Base-by-base conservation (phyloP, 2,888 invertebrate species). In the Busseola fusca region DNA sequence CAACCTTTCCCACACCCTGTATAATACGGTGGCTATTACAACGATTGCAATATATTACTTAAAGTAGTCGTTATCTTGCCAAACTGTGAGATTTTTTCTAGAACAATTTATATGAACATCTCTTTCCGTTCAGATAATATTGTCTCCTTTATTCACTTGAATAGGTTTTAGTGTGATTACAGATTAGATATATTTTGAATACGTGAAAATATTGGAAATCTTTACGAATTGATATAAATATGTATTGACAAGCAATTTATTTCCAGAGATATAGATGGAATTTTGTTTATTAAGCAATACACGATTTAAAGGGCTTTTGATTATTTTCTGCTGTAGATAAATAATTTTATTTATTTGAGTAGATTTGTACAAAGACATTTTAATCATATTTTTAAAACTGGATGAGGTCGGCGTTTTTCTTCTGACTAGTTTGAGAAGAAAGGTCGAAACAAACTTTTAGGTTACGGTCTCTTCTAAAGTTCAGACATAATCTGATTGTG, bases 21-120 rank as follows among this genome's bases (percentile, higher is more conserved):
- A 73, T 70, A 69, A 70, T 62, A 62, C 60, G n/a, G 40, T 25
- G 50, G 76, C 84, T 81, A 81, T 85, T 84, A 86, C 57, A 83
- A 74, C 80, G 79, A 83, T 85, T 81, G 73, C 83, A 71, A 82
- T 86, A 87, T 84, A 86, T 88, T 82, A 83, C 81, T 66, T 79
- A 75, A 84, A 85, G 84, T 84, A 84, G 81, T 67, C 78, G 78
- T 82, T 86, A 78, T 75, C 76, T 82, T 80, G 78, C 79, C 76
- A 81, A 86, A 76, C 74, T 76, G 69, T 37, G 69, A 77, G 64
- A 70, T 83, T 84, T 86, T 84, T 84, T 66, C 58, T 42, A 52
- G 69, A 72, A 79, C 65, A 76, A 85, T 85, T 85, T 86, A 81
- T 84, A 25, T 56, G 57, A 64, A 72, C 73, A 76, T 72, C 57